Base-by-base conservation (phyloP, 2,113 vertebrate genomes). In the Pyrgilauda ruficollis region DNA sequence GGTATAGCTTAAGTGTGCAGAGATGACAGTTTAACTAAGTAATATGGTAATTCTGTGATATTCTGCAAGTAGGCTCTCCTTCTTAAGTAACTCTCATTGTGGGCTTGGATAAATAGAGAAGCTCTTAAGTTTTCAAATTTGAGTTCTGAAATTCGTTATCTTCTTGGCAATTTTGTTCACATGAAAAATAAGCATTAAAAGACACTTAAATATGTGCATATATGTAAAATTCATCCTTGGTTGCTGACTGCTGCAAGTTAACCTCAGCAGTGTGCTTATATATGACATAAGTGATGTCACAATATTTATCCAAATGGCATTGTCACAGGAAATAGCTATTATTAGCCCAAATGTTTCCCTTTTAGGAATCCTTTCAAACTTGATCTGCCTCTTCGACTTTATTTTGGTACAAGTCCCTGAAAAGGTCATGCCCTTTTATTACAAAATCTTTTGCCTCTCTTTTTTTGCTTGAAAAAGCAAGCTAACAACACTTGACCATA, bases 261-360 rank as follows among this genome's bases (percentile, higher is more conserved):
- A 47, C 26, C 12, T 92, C 84, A 78, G 73, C 62, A 62, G 20
- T 50, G 35, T 55, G 23, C 39, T 67, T 87, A 22, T 63, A 5
- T 43, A 26, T 77, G 89, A 35, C 30, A 7, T 33, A 77, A 92
- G 27, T 68, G 69, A 77, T 86, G 56, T 92, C 62, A 63, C 61
- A 30, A 17, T 72, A 27, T 81, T 94, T 89, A 77, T 79, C 76
- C 56, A 75, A 70, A 75, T 89, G 84, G 78, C 87, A 56, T 79
- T 94, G 73, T 78, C 87, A 72, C 47, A 74, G 91, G 72, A 90
- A 91, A 61, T 70, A 81, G 35, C 37, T 95, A 41, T 93, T 88
- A 81, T 78, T 93, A 93, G 80, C 33, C 44, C 16, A 70, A 47
- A 75, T 5, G 2, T 87, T 95, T 88, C 86, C 50, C 21, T 77